Evolutionary conservation across 1,140 invertebrate genomes (phyloP), one percentile per base, ranked within the genome.

Genomic region (Mesaphorura yosii): DNA sequence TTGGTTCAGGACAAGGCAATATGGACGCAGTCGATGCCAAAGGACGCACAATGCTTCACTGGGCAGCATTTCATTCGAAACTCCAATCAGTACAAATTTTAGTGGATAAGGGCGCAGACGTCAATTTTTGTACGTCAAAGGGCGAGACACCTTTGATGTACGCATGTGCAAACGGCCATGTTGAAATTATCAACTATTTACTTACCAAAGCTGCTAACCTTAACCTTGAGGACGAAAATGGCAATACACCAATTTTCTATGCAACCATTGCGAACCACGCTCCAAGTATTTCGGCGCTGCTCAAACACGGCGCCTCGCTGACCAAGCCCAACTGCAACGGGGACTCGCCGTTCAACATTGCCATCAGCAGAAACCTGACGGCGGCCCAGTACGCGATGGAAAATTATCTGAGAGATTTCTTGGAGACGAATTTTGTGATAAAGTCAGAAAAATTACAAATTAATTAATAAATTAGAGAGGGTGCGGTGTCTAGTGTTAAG

Each of bases 331-430:
- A 61, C 38, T 38, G 40, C 31, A 42, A 53, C 22, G 59, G 51
- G 4, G 55, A 61, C 15, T 51, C 48, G 1, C 31, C 58, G 4
- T 61, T 54, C 26, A 29, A 42, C 37, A 52, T 61, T 15, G 48
- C 55, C 1, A 29, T 61, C 7, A 29, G 40, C 34, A 57, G 50
- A 42, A 45, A 46, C 47, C 52, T 57, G 5, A 20, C 31, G 12
- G 51, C 59, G 7, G 48, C 59, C 17, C 59, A 61, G 41, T 37
- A 55, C 38, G 59, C 52, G 2, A 61, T 61, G 48, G 59, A 61
- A 51, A 53, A 55, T n/a, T 55, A 41, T 49, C 51, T 61, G 28
- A 54, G 50, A 28, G 51, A 57, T n/a, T 50, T 26, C 15, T 48
- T 57, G 0, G 55, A 57, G 38, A 23, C 40, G 4, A 55, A 55